Conservation (phyloP, 2,888 invertebrate species). For the Steromphala cineraria region DNA sequence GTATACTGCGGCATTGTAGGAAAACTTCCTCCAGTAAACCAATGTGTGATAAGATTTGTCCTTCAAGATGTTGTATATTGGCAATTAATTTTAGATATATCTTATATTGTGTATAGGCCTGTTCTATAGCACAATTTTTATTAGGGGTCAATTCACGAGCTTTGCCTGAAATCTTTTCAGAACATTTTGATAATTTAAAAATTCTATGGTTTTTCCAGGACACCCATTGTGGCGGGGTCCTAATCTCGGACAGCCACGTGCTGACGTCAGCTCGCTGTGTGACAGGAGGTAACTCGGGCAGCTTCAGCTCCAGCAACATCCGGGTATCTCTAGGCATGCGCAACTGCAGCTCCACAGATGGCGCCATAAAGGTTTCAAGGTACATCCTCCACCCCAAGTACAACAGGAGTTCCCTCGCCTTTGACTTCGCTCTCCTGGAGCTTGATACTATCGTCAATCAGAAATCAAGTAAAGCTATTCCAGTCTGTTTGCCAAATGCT, state of each 20-base stretch:
- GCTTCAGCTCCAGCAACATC: not conserved
- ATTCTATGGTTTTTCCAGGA: not conserved
- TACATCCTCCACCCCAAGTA: not conserved
- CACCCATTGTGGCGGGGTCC: not conserved
- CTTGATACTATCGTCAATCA: not conserved
- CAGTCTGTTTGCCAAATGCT: not conserved
- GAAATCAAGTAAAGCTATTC: not conserved
- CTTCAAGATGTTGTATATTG: no score
- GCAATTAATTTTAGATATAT: no score
- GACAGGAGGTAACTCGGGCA: not conserved
- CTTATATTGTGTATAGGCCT: no score
- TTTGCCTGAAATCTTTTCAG: no score
- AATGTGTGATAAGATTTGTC: no score
- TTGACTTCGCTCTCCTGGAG: not conserved
- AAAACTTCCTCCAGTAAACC: no score
- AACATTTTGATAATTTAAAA: no score
- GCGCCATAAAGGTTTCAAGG: not conserved
- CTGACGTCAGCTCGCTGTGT: not conserved
- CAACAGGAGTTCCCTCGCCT: not conserved
- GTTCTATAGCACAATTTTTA: no score
- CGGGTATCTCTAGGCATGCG: not conserved
- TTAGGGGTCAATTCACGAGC: no score
- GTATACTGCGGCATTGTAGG: no score
- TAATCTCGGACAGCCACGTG: not conserved
- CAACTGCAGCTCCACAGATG: not conserved